Conservation (phyloP, 2,797 vertebrate genomes). For the Takifugu ocellatus region DNA sequence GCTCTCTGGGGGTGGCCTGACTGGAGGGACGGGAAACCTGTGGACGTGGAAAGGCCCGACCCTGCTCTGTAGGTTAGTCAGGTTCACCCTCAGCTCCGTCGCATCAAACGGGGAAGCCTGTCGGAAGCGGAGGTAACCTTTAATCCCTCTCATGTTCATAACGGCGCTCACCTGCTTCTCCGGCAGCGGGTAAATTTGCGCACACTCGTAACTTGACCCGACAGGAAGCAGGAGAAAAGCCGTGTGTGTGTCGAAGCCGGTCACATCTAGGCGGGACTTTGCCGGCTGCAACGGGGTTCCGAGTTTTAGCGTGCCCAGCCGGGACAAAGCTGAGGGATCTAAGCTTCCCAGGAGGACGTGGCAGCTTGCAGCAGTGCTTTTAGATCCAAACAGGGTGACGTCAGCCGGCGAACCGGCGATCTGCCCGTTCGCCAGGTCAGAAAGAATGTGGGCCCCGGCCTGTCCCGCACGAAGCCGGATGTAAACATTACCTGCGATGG, state of each 20-base stretch:
- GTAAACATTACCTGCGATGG: slow-evolving; percentile 73
- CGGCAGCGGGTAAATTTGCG: slow-evolving; percentile 56
- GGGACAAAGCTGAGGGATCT: slow-evolving; percentile 28
- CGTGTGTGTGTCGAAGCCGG: slow-evolving; percentile 4
- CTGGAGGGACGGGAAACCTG: slow-evolving; percentile 70
- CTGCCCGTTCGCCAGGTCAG: slow-evolving; percentile 63
- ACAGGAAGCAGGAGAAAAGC: slow-evolving; percentile 59
- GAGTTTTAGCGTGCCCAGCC: slow-evolving; percentile 58
- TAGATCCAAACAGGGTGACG: slow-evolving; percentile 48
- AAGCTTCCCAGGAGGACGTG: slow-evolving; percentile 41
- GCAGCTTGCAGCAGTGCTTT: slow-evolving; percentile 55
- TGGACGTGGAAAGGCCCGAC: slow-evolving; percentile 75
- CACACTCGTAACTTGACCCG: slow-evolving; percentile 57
- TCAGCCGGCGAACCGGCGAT: slow-evolving; percentile 31
- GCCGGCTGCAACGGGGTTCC: slow-evolving; percentile 57
- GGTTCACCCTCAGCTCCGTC: slow-evolving; percentile 66
- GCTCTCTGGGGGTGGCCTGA: slow-evolving; percentile 33
- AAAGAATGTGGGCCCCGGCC: slow-evolving; percentile 47
- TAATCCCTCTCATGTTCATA: slow-evolving; percentile 74
- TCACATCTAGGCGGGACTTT: slow-evolving; percentile 66
- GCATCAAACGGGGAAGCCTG: slow-evolving; percentile 78
- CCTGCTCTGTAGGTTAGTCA: slow-evolving; percentile 58
- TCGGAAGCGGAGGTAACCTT: slow-evolving; percentile 68
- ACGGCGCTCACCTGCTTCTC: slow-evolving; percentile 65
- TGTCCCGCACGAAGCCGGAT: slow-evolving; percentile 55